Evolutionary conservation across 1,140 invertebrate species (phyloP).

Genomic region (Papilio helenus): DNA sequence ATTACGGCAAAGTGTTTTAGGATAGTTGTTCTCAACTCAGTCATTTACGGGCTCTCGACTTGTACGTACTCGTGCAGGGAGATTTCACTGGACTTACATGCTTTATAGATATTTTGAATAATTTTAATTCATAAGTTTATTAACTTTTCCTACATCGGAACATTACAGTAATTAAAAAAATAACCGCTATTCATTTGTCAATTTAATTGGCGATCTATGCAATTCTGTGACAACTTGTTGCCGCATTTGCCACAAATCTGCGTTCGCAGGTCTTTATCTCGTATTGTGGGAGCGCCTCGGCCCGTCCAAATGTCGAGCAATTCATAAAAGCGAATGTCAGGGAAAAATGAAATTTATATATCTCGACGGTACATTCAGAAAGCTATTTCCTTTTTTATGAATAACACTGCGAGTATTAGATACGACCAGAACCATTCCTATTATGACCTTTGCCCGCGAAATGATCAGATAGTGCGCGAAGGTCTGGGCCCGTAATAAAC

Average conservation of each 20-base stretch:
- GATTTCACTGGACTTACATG: not conserved
- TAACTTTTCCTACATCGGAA: not conserved
- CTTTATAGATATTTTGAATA: not conserved
- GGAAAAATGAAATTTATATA: slow-evolving; percentile 37
- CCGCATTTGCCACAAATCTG: slow-evolving; percentile 6
- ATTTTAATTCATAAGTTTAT: not conserved
- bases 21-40: slow-evolving; percentile 48
- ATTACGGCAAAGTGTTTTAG: slow-evolving; percentile 53
- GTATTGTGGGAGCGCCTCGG: not conserved
- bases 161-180: not conserved
- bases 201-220: not conserved
- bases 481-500: slow-evolving; percentile 33
- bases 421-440: slow-evolving; percentile 30
- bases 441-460: slow-evolving; percentile 26
- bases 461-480: slow-evolving; percentile 31
- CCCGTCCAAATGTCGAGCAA: slow-evolving; percentile 33
- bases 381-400: slow-evolving; percentile 34
- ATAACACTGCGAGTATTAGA: slow-evolving; percentile 26
- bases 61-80: not conserved
- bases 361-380: slow-evolving; percentile 25
- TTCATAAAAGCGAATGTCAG: slow-evolving; percentile 31
- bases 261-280: slow-evolving; percentile 2
- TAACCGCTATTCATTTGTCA: not conserved
- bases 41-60: slow-evolving; percentile 34
- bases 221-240: slow-evolving; percentile 1